Percentiles rank a stretch among this genome's conserved stretches.
Evolutionary conservation across 2,888 invertebrate species (phyloP).

Genomic region (Scelioninae gen. 2): DNA sequence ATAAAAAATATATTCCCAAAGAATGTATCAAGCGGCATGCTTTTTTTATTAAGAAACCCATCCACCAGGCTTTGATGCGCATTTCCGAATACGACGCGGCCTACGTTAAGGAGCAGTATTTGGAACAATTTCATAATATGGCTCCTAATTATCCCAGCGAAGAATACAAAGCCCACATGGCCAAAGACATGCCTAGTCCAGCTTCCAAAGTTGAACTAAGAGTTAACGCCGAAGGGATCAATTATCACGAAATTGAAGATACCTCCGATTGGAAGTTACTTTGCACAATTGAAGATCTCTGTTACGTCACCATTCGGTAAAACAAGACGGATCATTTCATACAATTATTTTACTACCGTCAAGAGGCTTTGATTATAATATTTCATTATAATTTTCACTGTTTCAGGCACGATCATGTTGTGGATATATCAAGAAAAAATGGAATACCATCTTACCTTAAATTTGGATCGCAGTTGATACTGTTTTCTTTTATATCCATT

Average conservation of each 20-base stretch:
- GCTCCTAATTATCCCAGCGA: constrained; percentile 90
- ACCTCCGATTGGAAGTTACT: constrained; percentile 74
- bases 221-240: constrained; percentile 73
- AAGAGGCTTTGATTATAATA: too few relatives aligned
- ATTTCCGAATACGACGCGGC: constrained; percentile 81
- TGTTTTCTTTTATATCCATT: constrained; percentile 88
- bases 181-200: constrained; percentile 79
- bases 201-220: constrained; percentile 84
- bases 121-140: constrained; percentile 87
- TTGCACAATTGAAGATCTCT: constrained; percentile 89
- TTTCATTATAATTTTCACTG: constrained; percentile 5
- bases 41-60: constrained; percentile 85
- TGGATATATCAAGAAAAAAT: constrained; percentile 85
- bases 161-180: constrained; percentile 82
- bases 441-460: constrained; percentile 87
- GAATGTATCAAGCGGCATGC: constrained; percentile 85
- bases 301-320: constrained; percentile 84
- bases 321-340: too few relatives aligned
- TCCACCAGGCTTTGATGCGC: constrained; percentile 80
- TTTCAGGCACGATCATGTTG: constrained; percentile 79
- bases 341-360: too few relatives aligned
- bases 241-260: constrained; percentile 65
- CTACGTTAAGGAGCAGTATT: constrained; percentile 87
- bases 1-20: constrained; percentile 89
- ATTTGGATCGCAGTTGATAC: constrained; percentile 80